Evolutionary conservation across 2,797 vertebrate genomes (phyloP), one percentile per base, ranked within the genome.

Genomic region (Pterois miles): DNA sequence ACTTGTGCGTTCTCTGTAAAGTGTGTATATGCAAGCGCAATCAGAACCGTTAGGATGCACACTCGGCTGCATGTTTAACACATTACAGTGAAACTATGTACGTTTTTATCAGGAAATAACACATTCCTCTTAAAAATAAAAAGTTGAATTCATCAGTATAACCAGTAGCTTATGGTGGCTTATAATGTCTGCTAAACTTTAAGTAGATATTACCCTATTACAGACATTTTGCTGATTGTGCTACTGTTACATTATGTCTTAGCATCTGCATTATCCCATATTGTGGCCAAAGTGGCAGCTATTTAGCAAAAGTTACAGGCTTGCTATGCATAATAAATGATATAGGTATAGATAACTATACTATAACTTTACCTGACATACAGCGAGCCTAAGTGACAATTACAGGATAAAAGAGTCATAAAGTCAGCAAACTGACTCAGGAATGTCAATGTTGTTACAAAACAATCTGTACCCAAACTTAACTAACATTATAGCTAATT

Each of bases 1-100:
- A 54, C 78, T 50, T 27, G 34, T 75, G 76, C 52, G 22, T 77
- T 82, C 58, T 54, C 25, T 69, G 66, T 76, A 57, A 71, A 56
- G 71, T 67, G 59, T 76, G 54, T 70, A n/a, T 29, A 53, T 59
- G 68, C 57, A 43, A 53, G n/a, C 52, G 56, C 48, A 58, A 27
- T 66, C 54, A 31, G 16, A 76, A 81, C 46, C 54, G 33, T 65
- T 22, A 72, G 20, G 22, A 74, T 74, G 33, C 52, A 69, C 65
- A 79, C 13, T 46, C 3, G 5, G 33, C 38, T 67, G 43, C 60
- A 34, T 76, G 53, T 13, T 18, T 56, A 40, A 62, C n/a, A 12
- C 46, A 65, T 70, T 54, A 36, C 69, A 75, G 20, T 38, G 12
- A 27, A 12, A 54, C 54, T 18, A n/a, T 14, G 33, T 36, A 40